Evolutionary conservation across 2,888 invertebrate genomes (phyloP).

Genomic region (Tetrapedia diversipes): DNA sequence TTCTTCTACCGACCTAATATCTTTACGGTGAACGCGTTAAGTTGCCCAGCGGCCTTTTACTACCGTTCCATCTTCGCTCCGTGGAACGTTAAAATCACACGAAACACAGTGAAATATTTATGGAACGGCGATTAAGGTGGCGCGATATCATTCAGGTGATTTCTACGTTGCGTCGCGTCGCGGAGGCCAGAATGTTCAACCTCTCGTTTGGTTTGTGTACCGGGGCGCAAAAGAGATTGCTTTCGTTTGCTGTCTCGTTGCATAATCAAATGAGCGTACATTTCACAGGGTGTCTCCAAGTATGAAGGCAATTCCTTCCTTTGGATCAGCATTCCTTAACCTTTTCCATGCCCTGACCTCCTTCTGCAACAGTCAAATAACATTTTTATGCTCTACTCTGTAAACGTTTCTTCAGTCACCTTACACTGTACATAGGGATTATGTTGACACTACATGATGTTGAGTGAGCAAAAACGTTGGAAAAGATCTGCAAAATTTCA

Average conservation of each 20-base stretch:
- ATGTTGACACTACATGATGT: too few species aligned
- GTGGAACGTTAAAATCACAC: constrained; percentile 30
- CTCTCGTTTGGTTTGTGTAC: constrained; percentile 17
- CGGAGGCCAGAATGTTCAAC: constrained; percentile 1
- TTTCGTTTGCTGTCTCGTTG: constrained; percentile 20
- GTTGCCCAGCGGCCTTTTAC: constrained; percentile 36
- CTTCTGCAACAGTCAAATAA: too few species aligned
- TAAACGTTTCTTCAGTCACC: too few species aligned
- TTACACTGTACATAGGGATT: too few species aligned
- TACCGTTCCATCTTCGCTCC: constrained; percentile 20
- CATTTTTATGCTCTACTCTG: too few species aligned
- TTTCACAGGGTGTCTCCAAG: not conserved
- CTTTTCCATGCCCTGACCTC: too few species aligned
- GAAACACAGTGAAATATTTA: constrained; percentile 44
- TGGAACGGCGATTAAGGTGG: constrained; percentile 46
- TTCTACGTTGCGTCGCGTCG: constrained; percentile 30
- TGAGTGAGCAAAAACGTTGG: too few species aligned
- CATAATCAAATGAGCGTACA: constrained; percentile 15
- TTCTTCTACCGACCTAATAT: too few species aligned
- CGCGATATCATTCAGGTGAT: constrained; percentile 44
- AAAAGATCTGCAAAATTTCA: too few species aligned
- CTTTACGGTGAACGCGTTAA: constrained; percentile 1
- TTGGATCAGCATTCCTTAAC: too few species aligned
- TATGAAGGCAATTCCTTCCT: too few species aligned
- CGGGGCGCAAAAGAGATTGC: constrained; percentile 5